These are phyloP conservation scores for Catharus ustulatus DNA, from an alignment of 2,797 vertebrate genomes.

Conservation along the genomic window DNA sequence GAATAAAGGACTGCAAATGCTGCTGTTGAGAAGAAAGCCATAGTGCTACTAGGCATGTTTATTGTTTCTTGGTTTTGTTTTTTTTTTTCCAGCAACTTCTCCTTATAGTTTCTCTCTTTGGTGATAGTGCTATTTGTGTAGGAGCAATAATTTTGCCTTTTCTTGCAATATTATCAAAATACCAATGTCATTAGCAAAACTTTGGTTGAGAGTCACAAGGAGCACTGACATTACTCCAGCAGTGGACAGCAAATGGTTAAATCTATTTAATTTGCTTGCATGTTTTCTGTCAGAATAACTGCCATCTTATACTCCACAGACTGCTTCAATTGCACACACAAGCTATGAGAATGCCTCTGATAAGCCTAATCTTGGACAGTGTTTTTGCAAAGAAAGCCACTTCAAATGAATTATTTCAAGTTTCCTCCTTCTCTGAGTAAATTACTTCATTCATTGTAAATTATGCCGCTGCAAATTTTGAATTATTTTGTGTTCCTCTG, in stretches of 20 bases:
- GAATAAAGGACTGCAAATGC: neutral
- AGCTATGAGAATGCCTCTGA: constrained; percentile 18
- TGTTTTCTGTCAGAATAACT: constrained; percentile 12
- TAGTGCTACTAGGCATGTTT: neutral
- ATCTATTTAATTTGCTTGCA: neutral
- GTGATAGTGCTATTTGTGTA: neutral
- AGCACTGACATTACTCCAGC: neutral
- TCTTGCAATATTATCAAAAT: neutral
- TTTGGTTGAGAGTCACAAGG: neutral
- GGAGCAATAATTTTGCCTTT: neutral
- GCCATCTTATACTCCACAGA: neutral
- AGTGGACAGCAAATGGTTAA: neutral
- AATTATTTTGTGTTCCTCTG: constrained; percentile 7
- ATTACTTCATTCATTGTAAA: neutral
- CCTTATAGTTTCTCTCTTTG: neutral
- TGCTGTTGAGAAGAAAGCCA: neutral
- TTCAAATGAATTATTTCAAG: constrained; percentile 9
- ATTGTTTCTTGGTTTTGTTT: neutral
- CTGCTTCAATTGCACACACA: neutral
- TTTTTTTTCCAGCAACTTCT: neutral
- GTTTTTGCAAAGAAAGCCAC: constrained; percentile 40
- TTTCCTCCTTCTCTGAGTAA: constrained; percentile 22
- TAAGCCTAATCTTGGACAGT: constrained; percentile 40
- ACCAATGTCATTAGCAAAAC: neutral
- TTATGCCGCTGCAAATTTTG: neutral